phyloP scores from a whole-genome alignment of 2,797 vertebrate species.

The Anniella stebbinsi region DNA sequence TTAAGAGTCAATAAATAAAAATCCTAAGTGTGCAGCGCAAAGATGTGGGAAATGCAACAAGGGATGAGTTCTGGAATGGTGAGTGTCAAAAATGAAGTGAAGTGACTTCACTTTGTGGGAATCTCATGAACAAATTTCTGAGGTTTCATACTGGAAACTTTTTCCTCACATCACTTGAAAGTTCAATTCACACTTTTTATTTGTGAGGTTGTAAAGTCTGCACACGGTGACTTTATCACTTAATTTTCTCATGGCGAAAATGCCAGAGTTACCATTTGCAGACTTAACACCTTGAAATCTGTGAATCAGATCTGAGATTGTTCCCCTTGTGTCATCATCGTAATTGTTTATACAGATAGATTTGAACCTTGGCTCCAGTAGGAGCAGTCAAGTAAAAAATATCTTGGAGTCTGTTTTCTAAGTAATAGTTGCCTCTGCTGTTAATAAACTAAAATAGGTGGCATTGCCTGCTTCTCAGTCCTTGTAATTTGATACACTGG shows the following conservation, averaged over 20 bases:
- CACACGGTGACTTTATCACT: not conserved
- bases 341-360: constrained; percentile 5
- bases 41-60: not conserved
- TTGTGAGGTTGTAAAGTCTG: constrained; percentile 1
- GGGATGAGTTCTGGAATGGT: not conserved
- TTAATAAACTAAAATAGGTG: constrained; percentile 54
- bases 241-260: not conserved
- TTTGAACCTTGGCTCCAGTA: constrained; percentile 15
- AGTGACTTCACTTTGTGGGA: not conserved
- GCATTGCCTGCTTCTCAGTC: constrained; percentile 54
- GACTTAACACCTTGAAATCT: not conserved
- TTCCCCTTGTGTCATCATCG: not conserved
- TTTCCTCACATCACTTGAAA: not conserved
- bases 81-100: not conserved
- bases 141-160: not conserved
- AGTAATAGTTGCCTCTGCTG: constrained; percentile 50
- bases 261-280: not conserved
- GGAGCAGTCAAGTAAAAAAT: constrained; percentile 38
- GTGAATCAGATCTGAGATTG: not conserved
- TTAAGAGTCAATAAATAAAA: not conserved
- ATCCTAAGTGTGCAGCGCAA: not conserved
- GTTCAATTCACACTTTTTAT: not conserved
- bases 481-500: constrained; percentile 63
- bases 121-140: constrained; percentile 29
- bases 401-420: constrained; percentile 46